Evolutionary conservation across 1,140 invertebrate genomes (phyloP).

Genomic region (Rhopalosiphum padi): DNA sequence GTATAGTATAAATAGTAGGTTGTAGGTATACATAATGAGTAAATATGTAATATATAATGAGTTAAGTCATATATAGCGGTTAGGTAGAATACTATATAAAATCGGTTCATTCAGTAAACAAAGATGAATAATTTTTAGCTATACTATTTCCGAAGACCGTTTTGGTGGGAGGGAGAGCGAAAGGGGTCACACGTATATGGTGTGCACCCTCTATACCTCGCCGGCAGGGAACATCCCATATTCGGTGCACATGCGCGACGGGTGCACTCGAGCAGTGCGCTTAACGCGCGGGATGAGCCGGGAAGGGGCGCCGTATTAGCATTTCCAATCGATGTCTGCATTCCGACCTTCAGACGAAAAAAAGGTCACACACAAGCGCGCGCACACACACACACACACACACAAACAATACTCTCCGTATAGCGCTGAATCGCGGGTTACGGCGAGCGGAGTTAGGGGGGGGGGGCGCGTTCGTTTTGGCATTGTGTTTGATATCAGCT

Average conservation of each 20-base stretch:
- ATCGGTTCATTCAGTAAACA: constrained; percentile 20
- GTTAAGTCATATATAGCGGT: not conserved
- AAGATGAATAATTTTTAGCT: not conserved
- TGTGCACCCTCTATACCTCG: not conserved
- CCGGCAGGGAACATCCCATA: not conserved
- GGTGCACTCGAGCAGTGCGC: constrained; percentile 29
- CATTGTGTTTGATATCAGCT: constrained; percentile 30
- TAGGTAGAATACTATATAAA: not conserved
- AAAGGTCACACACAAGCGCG: constrained; percentile 29
- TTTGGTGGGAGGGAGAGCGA: not conserved
- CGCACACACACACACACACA: no score
- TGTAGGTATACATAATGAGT: no score
- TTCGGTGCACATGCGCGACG: constrained; percentile 15
- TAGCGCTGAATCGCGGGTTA: not conserved
- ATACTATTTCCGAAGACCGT: not conserved
- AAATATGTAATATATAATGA: not conserved
- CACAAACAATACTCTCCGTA: not conserved
- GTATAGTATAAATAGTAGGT: no score
- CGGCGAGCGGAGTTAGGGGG: not conserved
- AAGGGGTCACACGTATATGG: not conserved
- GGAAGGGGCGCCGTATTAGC: not conserved
- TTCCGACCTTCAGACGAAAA: constrained; percentile 54
- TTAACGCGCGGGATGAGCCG: not conserved
- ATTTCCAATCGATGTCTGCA: constrained; percentile 52
- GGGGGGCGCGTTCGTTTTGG: not conserved